A percentile compares a stretch with the other conserved stretches of the same genome.
Evolutionary conservation across 2,113 vertebrate genomes (phyloP).

Genomic region (Psephotus haematonotus): DNA sequence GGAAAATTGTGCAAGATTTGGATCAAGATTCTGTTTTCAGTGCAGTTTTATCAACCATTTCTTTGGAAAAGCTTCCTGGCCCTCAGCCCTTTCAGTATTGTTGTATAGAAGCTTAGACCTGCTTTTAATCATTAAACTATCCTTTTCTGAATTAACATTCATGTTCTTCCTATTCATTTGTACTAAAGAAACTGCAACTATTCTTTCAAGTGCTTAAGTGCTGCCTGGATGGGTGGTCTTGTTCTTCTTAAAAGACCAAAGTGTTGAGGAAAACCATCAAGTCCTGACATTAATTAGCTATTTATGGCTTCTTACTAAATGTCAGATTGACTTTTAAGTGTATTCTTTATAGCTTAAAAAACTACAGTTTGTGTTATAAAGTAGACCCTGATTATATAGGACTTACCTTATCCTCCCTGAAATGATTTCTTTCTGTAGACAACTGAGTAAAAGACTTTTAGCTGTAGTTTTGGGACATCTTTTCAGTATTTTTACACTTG

Average conservation of each 20-base stretch:
- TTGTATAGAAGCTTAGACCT: not conserved
- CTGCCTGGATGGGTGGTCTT: slow-evolving; percentile 52
- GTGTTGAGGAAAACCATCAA: slow-evolving; percentile 25
- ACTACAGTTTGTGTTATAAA: not conserved
- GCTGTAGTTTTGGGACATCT: not conserved
- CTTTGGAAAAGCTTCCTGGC: not conserved
- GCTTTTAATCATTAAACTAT: slow-evolving; percentile 9
- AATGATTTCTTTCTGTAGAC: not conserved
- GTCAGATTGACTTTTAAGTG: not conserved
- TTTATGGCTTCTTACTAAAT: slow-evolving; percentile 38
- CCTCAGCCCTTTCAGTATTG: not conserved
- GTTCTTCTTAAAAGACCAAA: slow-evolving; percentile 26
- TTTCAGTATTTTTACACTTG: not conserved
- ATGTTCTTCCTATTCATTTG: slow-evolving; percentile 29
- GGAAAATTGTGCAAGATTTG: not conserved
- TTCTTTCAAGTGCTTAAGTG: not conserved
- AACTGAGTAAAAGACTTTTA: not conserved
- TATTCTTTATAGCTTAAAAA: not conserved
- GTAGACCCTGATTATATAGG: not conserved
- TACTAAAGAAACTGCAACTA: not conserved
- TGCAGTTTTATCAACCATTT: not conserved
- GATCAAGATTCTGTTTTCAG: not conserved
- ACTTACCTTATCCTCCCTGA: not conserved
- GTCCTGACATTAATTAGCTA: slow-evolving; percentile 21
- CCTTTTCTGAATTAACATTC: slow-evolving; percentile 14